Conservation (phyloP, 1,140 invertebrate genomes). For the Diuraphis noxia region DNA sequence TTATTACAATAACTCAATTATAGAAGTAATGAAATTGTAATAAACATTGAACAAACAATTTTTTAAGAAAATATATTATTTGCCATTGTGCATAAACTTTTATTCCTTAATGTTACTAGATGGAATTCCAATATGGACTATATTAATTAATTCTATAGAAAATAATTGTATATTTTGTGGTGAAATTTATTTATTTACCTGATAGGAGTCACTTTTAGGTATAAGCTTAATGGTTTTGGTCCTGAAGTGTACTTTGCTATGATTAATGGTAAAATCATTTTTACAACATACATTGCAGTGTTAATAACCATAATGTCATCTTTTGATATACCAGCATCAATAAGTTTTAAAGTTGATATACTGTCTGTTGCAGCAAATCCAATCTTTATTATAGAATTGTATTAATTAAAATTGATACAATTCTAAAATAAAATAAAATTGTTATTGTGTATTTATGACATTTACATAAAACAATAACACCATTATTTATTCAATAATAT, state of each 20-base stretch:
- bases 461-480: neutral
- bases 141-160: neutral
- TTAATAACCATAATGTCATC: conserved; percentile 90
- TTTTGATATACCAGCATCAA: conserved; percentile 93
- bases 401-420: neutral
- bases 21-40: neutral
- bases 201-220: neutral
- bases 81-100: neutral
- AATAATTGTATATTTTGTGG: neutral
- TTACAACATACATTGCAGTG: conserved; percentile 89
- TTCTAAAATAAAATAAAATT: too few relatives aligned
- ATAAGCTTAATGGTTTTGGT: conserved; percentile 75
- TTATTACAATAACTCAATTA: neutral
- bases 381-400: conserved; percentile 67
- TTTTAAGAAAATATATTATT: too few relatives aligned
- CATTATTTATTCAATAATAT: conserved; percentile 40
- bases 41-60: neutral
- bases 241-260: conserved; percentile 88
- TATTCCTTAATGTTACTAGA: neutral
- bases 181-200: neutral
- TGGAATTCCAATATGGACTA: neutral
- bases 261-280: conserved; percentile 88
- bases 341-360: conserved; percentile 90
- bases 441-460: too few relatives aligned
- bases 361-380: conserved; percentile 94